Conservation (phyloP, 2,888 invertebrate genomes). For the Cheilosia scutellata region DNA sequence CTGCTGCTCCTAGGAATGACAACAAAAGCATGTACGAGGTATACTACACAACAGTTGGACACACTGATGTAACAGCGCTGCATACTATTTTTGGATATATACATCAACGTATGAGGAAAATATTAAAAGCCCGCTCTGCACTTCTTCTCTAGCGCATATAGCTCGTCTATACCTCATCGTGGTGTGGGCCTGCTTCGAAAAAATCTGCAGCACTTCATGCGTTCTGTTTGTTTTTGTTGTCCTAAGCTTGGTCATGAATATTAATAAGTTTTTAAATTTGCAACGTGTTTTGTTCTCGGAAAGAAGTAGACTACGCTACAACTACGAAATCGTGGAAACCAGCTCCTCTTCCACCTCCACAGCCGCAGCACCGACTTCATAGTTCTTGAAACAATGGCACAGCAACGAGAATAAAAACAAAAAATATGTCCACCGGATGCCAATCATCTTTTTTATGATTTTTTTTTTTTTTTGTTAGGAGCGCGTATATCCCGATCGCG, state of each 20-base stretch:
- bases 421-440: constrained; percentile 73
- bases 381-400: constrained; percentile 71
- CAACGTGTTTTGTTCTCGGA: constrained; percentile 68
- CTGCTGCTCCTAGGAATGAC: constrained; percentile 51
- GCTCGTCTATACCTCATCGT: constrained; percentile 16
- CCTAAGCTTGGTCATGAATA: constrained; percentile 79
- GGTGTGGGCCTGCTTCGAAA: constrained; percentile 26
- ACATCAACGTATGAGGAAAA: constrained; percentile 66
- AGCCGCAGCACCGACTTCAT: constrained; percentile 8
- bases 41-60: constrained; percentile 36
- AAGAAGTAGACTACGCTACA: constrained; percentile 71
- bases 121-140: constrained; percentile 59
- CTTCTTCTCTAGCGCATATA: constrained; percentile 28
- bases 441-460: constrained; percentile 69
- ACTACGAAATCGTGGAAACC: constrained; percentile 69
- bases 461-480: constrained; percentile 19
- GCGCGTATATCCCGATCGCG: constrained; percentile 31
- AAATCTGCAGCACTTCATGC: constrained; percentile 42
- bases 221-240: constrained; percentile 55
- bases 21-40: constrained; percentile 68
- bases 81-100: constrained; percentile 60
- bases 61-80: constrained; percentile 60
- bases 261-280: constrained; percentile 77
- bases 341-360: constrained; percentile 34
- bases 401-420: constrained; percentile 29